Conservation (phyloP, 2,888 invertebrate species). For the Drosophila mimica region DNA sequence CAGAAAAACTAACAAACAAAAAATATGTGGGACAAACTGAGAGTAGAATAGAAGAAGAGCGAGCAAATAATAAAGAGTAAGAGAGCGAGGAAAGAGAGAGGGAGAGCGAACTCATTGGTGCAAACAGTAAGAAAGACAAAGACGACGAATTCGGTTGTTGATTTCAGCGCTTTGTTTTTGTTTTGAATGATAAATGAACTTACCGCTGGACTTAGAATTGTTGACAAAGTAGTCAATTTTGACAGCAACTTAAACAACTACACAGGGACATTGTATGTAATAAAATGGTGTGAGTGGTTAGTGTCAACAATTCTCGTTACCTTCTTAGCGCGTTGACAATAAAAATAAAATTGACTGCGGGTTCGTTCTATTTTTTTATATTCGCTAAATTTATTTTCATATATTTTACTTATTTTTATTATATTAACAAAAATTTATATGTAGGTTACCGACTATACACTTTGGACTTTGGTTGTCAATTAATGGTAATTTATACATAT, state of each 20-base stretch:
- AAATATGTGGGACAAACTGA: conserved; percentile 76
- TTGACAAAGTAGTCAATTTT: conserved; percentile 3
- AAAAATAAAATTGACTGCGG: neutral
- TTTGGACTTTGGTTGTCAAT: neutral
- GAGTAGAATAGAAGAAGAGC: conserved; percentile 45
- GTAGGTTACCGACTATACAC: neutral
- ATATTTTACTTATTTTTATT: neutral
- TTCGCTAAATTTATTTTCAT: neutral
- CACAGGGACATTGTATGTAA: neutral
- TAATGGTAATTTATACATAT: neutral
- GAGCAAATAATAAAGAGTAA: conserved; percentile 14
- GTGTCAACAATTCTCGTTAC: neutral
- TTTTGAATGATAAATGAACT: neutral
- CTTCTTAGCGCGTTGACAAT: neutral
- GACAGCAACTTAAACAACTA: neutral
- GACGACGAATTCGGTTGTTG: neutral
- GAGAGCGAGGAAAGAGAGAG: conserved; percentile 4
- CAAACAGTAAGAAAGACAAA: conserved; percentile 7
- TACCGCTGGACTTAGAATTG: neutral
- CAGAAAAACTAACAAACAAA: conserved; percentile 80
- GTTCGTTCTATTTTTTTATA: neutral
- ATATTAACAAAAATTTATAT: neutral
- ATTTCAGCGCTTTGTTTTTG: conserved; percentile 1
- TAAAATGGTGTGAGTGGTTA: neutral
- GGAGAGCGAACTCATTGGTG: conserved; percentile 20